phyloP scores from a whole-genome alignment of 1,140 invertebrate species.

The Adelges cooleyi region DNA sequence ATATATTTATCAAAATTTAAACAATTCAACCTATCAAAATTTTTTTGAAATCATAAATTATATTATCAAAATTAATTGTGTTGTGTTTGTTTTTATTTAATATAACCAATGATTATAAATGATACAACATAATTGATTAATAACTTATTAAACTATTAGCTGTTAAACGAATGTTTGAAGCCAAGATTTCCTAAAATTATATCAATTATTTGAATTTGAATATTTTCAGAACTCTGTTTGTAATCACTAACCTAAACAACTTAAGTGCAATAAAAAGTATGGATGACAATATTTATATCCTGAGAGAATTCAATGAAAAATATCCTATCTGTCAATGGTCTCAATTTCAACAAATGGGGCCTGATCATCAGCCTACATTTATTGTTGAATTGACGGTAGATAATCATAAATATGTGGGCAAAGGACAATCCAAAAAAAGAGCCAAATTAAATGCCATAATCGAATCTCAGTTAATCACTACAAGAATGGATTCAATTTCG shows the following conservation, averaged over 20 bases:
- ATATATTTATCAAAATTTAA: too few relatives aligned
- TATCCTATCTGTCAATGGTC: neutral
- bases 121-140: too few relatives aligned
- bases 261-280: neutral
- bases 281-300: neutral
- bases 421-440: conserved; percentile 2
- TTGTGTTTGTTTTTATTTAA: too few relatives aligned
- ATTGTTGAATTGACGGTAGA: neutral
- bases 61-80: too few relatives aligned
- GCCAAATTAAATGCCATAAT: conserved; percentile 9
- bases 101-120: too few relatives aligned
- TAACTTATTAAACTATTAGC: too few relatives aligned
- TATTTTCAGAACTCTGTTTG: neutral
- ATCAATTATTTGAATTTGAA: neutral
- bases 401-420: neutral
- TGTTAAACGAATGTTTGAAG: neutral
- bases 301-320: conserved; percentile 10
- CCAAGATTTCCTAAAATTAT: neutral
- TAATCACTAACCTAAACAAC: neutral
- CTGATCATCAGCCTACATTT: neutral
- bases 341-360: neutral
- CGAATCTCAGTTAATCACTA: neutral
- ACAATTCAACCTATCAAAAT: too few relatives aligned
- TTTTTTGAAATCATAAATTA: too few relatives aligned
- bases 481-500: neutral